Conservation (phyloP, 2,113 vertebrate genomes). For the Numenius arquata region DNA sequence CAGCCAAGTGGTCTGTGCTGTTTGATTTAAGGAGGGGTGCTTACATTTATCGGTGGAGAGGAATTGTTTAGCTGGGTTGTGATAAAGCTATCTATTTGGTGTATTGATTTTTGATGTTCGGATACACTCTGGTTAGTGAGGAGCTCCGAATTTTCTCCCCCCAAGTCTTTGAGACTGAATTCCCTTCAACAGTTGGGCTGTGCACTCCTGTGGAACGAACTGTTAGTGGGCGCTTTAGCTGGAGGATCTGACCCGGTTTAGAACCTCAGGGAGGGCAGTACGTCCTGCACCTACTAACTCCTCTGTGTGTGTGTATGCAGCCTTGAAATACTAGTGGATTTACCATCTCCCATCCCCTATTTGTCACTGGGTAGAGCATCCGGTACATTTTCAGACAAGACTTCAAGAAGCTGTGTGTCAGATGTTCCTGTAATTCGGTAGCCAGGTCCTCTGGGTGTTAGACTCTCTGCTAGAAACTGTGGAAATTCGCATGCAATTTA, state of each 20-base stretch:
- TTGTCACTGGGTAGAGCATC: neutral
- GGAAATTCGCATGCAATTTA: neutral
- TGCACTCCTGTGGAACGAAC: neutral
- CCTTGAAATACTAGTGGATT: neutral
- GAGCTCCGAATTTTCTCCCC: neutral
- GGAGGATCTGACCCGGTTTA: neutral
- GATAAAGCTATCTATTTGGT: neutral
- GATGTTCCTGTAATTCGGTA: neutral
- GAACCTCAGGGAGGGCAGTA: neutral
- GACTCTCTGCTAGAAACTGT: neutral
- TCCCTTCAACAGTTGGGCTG: neutral
- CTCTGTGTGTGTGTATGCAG: neutral
- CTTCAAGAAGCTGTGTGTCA: neutral
- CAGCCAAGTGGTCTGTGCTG: neutral
- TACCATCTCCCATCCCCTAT: neutral
- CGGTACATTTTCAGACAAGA: neutral
- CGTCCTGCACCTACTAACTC: neutral
- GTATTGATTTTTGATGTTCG: conserved; percentile 12
- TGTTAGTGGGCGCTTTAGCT: neutral
- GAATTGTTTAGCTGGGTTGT: neutral
- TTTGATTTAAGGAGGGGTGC: neutral
- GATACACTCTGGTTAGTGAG: neutral
- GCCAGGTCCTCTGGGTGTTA: neutral
- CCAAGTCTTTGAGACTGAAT: neutral
- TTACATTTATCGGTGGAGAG: neutral